Base-by-base conservation (phyloP, 2,888 invertebrate species). In the Xestia xanthographa region DNA sequence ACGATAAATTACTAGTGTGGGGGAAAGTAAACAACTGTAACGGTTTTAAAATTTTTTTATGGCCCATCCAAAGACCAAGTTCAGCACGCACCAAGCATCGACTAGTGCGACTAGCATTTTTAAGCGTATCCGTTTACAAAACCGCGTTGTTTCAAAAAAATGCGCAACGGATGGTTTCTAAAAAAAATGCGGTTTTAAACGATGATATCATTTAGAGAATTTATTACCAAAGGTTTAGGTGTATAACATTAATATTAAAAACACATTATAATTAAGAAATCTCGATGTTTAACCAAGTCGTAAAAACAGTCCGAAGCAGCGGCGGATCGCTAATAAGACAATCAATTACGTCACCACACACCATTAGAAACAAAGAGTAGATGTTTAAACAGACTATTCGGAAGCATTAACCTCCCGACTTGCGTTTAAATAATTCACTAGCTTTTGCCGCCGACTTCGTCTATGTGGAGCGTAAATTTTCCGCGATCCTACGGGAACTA, bases 401-500 rank as follows among this genome's bases (percentile, higher is more conserved):
- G 14, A 65, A 80, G 34, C 65, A 65, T 80, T 80, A 63, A 67
- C 56, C 34, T 56, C 9, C n/a, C 17, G 48, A 62, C 53, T 43
- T 34, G 34, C 38, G n/a, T 56, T 78, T 78, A 45, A 78, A 78
- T 82, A 70, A 73, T 81, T 70, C 38, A 73, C 72, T 83, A 43
- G 43, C 29, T 73, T 65, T 66, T 8, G n/a, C 66, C 69, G 29
- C 62, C 50, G 38, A 14, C 45, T 66, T 38, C 22, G 22, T 50
- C 53, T 69, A 26, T 50, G 20, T 63, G 48, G 50, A 72, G 66
- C 66, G 77, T 79, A 75, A 71, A 75, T 85, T 76, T 84, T 67
- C 43, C 26, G 50, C 50, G 34, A n/a, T 83, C 83, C 79, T 73
- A 26, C 29, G 79, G 81, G 73, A 73, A 73, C 72, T 70, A 70